phyloP scores from a whole-genome alignment of 2,113 vertebrate genomes.

The Riparia riparia region DNA sequence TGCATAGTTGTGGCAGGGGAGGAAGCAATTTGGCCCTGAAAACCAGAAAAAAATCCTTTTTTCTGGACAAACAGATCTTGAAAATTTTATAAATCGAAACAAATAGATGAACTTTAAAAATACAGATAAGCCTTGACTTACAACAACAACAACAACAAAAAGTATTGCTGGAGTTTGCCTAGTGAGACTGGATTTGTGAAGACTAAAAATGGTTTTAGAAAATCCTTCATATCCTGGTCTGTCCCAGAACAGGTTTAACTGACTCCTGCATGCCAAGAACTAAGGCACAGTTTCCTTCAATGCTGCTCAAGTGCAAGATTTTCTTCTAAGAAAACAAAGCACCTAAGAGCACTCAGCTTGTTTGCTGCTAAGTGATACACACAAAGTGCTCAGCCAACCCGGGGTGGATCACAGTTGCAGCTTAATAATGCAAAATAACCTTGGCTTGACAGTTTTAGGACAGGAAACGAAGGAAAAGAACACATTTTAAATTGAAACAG shows the following conservation, averaged over 20 bases:
- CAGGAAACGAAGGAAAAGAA: background rate
- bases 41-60: background rate
- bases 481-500: slow-evolving; percentile 22
- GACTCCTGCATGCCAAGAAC: background rate
- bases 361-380: background rate
- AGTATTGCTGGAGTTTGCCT: background rate
- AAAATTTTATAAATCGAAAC: background rate
- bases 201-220: background rate
- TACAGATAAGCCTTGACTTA: background rate
- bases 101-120: background rate
- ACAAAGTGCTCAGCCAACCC: rapidly evolving
- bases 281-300: background rate
- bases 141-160: background rate
- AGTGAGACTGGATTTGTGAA: background rate
- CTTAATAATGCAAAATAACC: slow-evolving; percentile 33
- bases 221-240: background rate
- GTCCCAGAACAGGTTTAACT: background rate
- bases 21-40: background rate
- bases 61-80: background rate
- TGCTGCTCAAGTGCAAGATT: background rate
- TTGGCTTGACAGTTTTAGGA: slow-evolving; percentile 39
- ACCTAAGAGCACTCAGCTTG: background rate
- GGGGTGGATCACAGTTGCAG: background rate
- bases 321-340: background rate
- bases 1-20: background rate